Evolutionary conservation across 2,797 vertebrate genomes (phyloP), one percentile per base, ranked within the genome.

Genomic region (Siniperca undulata): DNA sequence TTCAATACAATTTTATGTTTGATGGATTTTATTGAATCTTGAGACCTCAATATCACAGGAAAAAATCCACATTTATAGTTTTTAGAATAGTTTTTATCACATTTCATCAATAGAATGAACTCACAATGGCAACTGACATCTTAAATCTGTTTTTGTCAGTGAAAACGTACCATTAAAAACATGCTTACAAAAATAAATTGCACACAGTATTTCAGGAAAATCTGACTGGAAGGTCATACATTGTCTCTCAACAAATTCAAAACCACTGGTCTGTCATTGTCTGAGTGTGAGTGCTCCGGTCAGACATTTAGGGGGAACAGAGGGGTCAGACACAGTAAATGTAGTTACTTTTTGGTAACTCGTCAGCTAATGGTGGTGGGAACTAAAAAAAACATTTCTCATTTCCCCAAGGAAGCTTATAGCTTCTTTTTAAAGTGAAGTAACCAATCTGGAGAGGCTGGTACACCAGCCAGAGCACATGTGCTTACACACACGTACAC

Each of bases 181-280:
- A 79, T 82, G 67, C 69, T 85, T 86, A 92, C 68, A 93, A 93
- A 93, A 93, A 94, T 89, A 89, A 70, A 83, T 20, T 69, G 42
- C 16, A 19, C 22, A 70, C 77, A 65, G 48, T 46, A 66, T 77
- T 84, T 84, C 50, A 71, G 70, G 72, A 87, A 78, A 82, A 65
- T 62, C 10, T 88, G 44, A 80, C 74, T 71, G 62, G n/a, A 78
- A 70, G 76, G 53, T 87, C 22, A 58, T 46, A 58, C 34, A 70
- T 60, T 52, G 78, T 81, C 81, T 70, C 42, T 76, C 19, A 70
- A 44, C 48, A 61, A 81, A 80, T 58, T 78, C 44, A 74, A 73
- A n/a, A 59, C 48, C 69, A 71, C 48, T 73, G 71, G 50, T 61
- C 78, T 67, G 71, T 71, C 52, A 27, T 34, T 22, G 24, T 74